phyloP scores from a whole-genome alignment of 1,140 invertebrate genomes.

The Nomia melanderi region DNA sequence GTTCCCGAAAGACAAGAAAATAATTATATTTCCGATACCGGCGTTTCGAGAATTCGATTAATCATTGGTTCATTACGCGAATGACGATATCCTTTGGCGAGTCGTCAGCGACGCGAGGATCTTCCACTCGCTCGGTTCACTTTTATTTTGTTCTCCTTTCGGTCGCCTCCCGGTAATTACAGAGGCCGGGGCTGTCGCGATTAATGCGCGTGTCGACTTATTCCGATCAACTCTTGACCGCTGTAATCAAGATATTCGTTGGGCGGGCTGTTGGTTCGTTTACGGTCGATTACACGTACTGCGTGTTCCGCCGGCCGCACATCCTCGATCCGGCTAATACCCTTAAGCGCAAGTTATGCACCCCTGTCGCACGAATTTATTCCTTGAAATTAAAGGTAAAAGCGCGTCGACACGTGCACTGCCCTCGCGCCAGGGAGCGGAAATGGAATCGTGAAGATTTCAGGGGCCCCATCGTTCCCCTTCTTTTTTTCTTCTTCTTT shows the following conservation, averaged over 20 bases:
- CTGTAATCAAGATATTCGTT: slow-evolving; percentile 44
- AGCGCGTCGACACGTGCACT: not conserved
- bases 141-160: not conserved
- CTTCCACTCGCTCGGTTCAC: not conserved
- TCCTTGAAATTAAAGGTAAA: not conserved
- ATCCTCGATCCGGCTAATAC: not conserved
- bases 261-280: slow-evolving; percentile 8
- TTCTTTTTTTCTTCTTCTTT: too few relatives aligned
- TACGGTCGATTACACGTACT: slow-evolving; percentile 35
- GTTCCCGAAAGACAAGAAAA: too few relatives aligned
- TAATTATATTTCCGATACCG: slow-evolving; percentile 5
- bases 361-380: slow-evolving; percentile 8
- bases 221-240: slow-evolving; percentile 21
- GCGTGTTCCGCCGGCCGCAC: not conserved
- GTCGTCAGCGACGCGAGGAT: not conserved
- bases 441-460: not conserved
- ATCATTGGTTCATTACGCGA: slow-evolving; percentile 31
- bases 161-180: slow-evolving; percentile 16
- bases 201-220: slow-evolving; percentile 36
- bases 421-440: not conserved
- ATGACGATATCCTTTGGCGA: too few relatives aligned
- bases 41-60: slow-evolving; percentile 21
- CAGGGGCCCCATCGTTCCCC: too few relatives aligned
- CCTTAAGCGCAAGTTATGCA: slow-evolving; percentile 14
- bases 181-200: slow-evolving; percentile 11